These are phyloP conservation scores for Coryphaenoides rupestris DNA, from an alignment of 2,113 vertebrate genomes.

Conservation along the genomic window DNA sequence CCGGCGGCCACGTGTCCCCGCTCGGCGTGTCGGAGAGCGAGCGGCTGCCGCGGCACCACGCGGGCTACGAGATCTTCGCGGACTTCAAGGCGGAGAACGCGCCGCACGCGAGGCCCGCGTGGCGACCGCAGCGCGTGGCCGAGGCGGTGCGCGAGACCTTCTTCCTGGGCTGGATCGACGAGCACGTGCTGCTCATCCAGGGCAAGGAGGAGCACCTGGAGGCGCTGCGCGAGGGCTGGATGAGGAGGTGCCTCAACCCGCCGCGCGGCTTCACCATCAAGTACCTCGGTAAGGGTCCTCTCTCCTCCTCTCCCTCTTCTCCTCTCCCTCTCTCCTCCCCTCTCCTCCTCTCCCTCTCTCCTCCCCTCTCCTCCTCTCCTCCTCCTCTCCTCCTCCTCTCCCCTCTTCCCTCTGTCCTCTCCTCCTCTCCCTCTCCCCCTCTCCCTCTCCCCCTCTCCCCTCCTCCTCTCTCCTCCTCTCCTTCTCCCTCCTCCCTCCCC, in stretches of 20 bases:
- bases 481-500: not conserved
- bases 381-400: not conserved
- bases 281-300: constrained; percentile 82
- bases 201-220: constrained; percentile 94
- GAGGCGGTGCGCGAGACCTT: constrained; percentile 91
- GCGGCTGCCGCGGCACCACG: constrained; percentile 80
- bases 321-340: too few relatives aligned
- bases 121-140: constrained; percentile 88
- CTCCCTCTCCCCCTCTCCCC: not conserved
- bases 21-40: constrained; percentile 74
- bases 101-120: constrained; percentile 86
- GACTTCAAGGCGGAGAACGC: constrained; percentile 95
- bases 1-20: too few relatives aligned
- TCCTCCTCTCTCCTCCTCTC: not conserved
- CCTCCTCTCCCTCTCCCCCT: not conserved
- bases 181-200: constrained; percentile 92
- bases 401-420: not conserved
- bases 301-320: not conserved
- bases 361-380: not conserved
- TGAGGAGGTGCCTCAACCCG: constrained; percentile 85
- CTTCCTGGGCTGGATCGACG: constrained; percentile 96
- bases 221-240: constrained; percentile 92
- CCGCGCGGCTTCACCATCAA: constrained; percentile 91
- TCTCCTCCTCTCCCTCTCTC: not conserved
- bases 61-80: constrained; percentile 94